Evolutionary conservation across 2,797 vertebrate species (phyloP).

Genomic region (Australoheros facetus): DNA sequence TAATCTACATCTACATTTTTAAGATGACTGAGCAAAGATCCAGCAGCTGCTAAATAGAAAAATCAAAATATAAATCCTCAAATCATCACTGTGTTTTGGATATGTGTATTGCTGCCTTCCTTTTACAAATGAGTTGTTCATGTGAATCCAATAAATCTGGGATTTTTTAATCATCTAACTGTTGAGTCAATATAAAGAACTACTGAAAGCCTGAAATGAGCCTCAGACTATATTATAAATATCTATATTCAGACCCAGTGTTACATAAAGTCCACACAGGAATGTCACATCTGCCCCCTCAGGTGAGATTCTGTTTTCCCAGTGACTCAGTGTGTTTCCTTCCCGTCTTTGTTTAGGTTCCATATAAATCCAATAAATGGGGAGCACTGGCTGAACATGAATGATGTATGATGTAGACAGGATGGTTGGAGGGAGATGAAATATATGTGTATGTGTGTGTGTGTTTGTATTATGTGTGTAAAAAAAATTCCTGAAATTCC

Average conservation of each 20-base stretch:
- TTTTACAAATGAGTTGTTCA: background rate
- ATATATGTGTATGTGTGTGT: background rate
- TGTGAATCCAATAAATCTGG: background rate
- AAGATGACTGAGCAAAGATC: background rate
- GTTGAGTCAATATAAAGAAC: background rate
- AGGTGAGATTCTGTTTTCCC: conserved; percentile 48
- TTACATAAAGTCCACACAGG: conserved; percentile 10
- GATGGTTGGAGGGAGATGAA: conserved; percentile 25
- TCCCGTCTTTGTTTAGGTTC: conserved; percentile 64
- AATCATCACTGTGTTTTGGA: no score
- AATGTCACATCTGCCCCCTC: conserved; percentile 48
- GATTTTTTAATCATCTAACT: background rate
- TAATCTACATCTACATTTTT: background rate
- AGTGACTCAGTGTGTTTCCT: conserved; percentile 53
- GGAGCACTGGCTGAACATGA: conserved; percentile 45
- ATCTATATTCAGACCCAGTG: background rate
- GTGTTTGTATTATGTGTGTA: background rate
- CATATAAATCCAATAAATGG: conserved; percentile 54
- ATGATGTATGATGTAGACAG: conserved; percentile 25
- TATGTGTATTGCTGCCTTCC: no score
- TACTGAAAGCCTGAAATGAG: background rate
- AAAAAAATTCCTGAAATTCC: conserved; percentile 61
- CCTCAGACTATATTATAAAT: background rate
- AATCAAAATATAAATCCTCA: no score
- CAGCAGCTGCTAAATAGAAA: no score